Base-by-base conservation (phyloP, 92 coral and sea anemone genomes). In the Umimayanthus kanabou region DNA sequence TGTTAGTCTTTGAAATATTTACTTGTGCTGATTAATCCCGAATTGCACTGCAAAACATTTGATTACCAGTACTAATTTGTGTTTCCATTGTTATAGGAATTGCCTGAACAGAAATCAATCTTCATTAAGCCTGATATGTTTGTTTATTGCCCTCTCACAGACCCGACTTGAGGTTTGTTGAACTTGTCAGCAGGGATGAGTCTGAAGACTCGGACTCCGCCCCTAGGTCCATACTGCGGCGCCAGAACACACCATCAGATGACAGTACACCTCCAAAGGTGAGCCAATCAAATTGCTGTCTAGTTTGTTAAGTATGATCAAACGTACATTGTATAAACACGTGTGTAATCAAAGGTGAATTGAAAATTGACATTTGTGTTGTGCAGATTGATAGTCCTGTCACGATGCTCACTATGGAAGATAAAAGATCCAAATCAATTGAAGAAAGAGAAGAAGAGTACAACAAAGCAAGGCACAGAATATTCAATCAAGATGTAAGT, bases 401-500 rank as follows among this genome's bases (percentile, higher is more conserved):
- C 82, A 88, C 92, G 30, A 81, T 93, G 70, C 88, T 81, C 70
- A 86, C 95, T 10, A 91, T 95, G 94, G 99, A 95, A 65, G 98
- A 93, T 70, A 96, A 96, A 73, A 90, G 98, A 69, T 95, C 98
- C 22, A 97, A 97, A 88, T 97, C 99, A 45, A 95, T 97, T 85
- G 99, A 97, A 88, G 98, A 97, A 85, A 90, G 99, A 61, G 99
- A 95, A 61, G 97, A 97, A 74, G 98, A 97, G 84, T 97, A 97
- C 78, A 90, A 91, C 22, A 95, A 93, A 92, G 98, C 94, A 37
- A 89, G 98, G 77, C 94, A 94, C 76, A 95, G 99, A 91, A 97
- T 97, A 55, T 97, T 97, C 80, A 97, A 96, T 87, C 98, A 97
- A 72, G 96, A 93, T 81, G 98, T 94, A 88, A 92, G 98, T 91